Evolutionary conservation across 2,113 vertebrate species (phyloP), one percentile per base, ranked within the genome.

Genomic region (Gulo gulo): DNA sequence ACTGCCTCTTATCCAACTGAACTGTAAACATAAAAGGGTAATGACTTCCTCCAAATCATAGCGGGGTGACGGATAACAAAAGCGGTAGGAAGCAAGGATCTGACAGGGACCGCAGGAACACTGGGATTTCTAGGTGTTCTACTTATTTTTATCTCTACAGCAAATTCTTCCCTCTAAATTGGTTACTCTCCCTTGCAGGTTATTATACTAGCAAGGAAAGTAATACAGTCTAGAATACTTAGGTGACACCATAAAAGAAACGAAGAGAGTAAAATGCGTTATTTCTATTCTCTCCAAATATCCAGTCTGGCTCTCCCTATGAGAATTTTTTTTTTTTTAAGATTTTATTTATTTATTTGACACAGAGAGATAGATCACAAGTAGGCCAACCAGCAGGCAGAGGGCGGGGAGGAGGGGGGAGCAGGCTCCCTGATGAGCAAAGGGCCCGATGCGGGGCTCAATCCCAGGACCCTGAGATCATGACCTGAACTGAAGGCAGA

Each of bases 71-170:
- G 10, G 55, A 12, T 4, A 31, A 86, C 42, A 55, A 14, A 52
- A n/a, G 3, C 0, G 1, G 39, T 0, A 50, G 67, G 9, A 78
- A 50, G 42, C 24, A 65, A 52, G 18, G 9, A 31, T 13, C 20
- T 6, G 20, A n/a, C 67, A 59, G 15, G 24, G 10, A 79, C 29
- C 39, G 20, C 21, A 34, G 61, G 36, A 69, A 59, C 31, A 59
- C 26, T 71, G n/a, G 4, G 26, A 81, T 71, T 90, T 73, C 45
- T 76, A n/a, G 2, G 13, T 39, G 63, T 76, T 63, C 76, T 3
- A 81, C 26, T 8, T 88, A 16, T 24, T 88, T 92, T 88, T 61
- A 86, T 26, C n/a, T 78, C 24, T 42, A 67, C 3, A 39, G 34
- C 12, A 82, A 78, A 67, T 50, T 81, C 12, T 73, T 83, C 50